These are phyloP conservation scores for Grammomys dolichurus DNA, from an alignment of 2,113 vertebrate genomes.

Conservation along the genomic window DNA sequence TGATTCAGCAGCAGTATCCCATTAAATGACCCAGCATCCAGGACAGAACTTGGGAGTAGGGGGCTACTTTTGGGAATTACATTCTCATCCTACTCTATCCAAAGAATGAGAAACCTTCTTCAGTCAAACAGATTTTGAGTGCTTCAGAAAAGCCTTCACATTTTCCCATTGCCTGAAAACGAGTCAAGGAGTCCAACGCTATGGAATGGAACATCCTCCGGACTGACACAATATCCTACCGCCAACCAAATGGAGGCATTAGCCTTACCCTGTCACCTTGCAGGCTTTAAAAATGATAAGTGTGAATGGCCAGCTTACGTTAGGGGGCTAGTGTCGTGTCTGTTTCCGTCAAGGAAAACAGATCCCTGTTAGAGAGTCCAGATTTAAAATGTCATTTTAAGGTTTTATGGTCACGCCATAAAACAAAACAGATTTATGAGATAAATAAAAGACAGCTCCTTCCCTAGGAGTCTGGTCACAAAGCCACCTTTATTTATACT, in stretches of 20 bases:
- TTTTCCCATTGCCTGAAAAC: background rate
- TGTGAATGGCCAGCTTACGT: background rate
- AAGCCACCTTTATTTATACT: background rate
- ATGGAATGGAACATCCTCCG: background rate
- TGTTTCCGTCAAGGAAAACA: slow-evolving; percentile 47
- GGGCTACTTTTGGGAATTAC: accelerated
- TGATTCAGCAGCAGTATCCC: background rate
- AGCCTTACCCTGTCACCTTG: background rate
- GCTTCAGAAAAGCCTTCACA: background rate
- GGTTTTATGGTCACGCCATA: slow-evolving; percentile 74
- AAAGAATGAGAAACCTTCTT: background rate
- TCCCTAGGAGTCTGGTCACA: slow-evolving; percentile 48
- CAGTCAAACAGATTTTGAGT: accelerated
- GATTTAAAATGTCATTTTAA: slow-evolving; percentile 80
- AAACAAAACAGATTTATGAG: slow-evolving; percentile 81
- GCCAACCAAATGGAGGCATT: background rate
- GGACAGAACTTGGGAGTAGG: accelerated
- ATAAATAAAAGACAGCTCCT: slow-evolving; percentile 75
- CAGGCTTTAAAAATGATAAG: slow-evolving; percentile 43
- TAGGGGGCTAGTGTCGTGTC: background rate
- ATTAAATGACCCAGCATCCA: too few species aligned
- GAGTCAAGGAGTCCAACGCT: background rate
- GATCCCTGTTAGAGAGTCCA: slow-evolving; percentile 25
- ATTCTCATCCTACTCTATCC: background rate
- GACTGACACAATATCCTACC: background rate